Evolutionary conservation across 2,888 invertebrate species (phyloP), one percentile per base, ranked within the genome.

Genomic region (Melikaiella ostensackeni): DNA sequence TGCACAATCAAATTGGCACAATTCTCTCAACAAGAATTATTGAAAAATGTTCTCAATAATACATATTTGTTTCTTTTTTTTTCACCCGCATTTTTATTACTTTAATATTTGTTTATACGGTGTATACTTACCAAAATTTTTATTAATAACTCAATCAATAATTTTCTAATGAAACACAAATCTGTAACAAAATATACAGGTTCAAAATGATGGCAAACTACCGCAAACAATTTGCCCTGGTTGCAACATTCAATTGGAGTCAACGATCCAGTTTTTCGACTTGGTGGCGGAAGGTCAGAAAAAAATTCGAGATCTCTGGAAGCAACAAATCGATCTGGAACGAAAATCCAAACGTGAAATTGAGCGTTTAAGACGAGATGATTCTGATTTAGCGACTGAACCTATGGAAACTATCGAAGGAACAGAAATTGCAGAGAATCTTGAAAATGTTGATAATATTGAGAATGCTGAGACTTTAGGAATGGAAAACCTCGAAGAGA

Each of bases 141-240:
- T 16, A 42, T 42, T 42, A 16, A 42, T 33, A 33, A 33, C 2
- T 33, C 33, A 0, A 33, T 33, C 33, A 33, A 33, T 33, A 33
- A 33, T 33, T 33, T 33, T 33, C 7, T 33, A 33, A 33, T 4
- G 33, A 33, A 33, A 33, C 33, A 33, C 33, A 33, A 33, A 33
- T 33, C 5, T 33, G 33, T 42, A 42, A 42, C 5, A 6, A 27
- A 24, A 27, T 59, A 11, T 27, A 1, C 59, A 96, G 96, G 93
- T 96, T 38, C 92, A 92, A 75, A 94, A 95, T 89, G 95, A 96
- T 92, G 95, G 94, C 0, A 94, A 94, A 87, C 92, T 94, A 82
- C 96, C 96, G 2, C 93, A 94, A 75, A 95, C 94, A 27, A 95
- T 96, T 84, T 96, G 96, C 87, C 95, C 95, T 11, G 95, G 95